Evolutionary conservation across 92 coral and sea anemone species (phyloP).

Genomic region (Heteractis magnifica): DNA sequence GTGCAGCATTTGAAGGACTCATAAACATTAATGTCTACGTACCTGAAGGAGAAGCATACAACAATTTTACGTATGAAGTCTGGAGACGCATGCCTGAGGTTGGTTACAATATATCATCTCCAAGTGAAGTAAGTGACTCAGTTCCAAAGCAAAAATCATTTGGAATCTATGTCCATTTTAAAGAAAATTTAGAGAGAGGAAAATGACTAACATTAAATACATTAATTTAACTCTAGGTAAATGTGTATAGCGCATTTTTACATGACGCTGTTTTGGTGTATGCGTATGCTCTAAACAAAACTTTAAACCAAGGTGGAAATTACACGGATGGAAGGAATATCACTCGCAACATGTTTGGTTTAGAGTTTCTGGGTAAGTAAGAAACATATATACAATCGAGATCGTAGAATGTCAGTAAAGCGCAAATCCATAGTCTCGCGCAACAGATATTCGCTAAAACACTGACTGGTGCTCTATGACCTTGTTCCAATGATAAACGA

Average conservation of each 20-base stretch:
- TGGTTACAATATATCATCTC: slow-evolving; percentile 37
- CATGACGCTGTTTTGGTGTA: slow-evolving; percentile 72
- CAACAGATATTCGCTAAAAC: no score
- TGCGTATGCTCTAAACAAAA: slow-evolving; percentile 59
- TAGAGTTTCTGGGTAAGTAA: slow-evolving; percentile 53
- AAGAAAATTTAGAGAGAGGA: no score
- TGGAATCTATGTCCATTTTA: no score
- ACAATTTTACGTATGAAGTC: slow-evolving; percentile 49
- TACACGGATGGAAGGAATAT: slow-evolving; percentile 37
- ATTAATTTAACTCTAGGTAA: slow-evolving; percentile 30
- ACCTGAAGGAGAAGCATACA: slow-evolving; percentile 51
- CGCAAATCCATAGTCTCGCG: no score
- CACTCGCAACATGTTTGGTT: slow-evolving; percentile 46
- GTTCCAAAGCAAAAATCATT: no score
- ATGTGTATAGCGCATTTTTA: slow-evolving; percentile 48
- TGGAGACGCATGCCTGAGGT: slow-evolving; percentile 70
- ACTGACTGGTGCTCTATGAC: no score
- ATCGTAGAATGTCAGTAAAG: no score
- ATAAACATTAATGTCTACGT: slow-evolving; percentile 54
- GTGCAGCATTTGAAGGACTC: slow-evolving; percentile 68
- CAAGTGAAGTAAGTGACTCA: slow-evolving; percentile 35
- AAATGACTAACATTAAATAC: no score
- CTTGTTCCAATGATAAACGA: no score
- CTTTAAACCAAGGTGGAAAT: slow-evolving; percentile 26
- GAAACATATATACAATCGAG: no score